Percentiles rank a stretch among this genome's conserved stretches.
Evolutionary conservation across 2,797 vertebrate genomes (phyloP).

Genomic region (Poeciliopsis presidionis): DNA sequence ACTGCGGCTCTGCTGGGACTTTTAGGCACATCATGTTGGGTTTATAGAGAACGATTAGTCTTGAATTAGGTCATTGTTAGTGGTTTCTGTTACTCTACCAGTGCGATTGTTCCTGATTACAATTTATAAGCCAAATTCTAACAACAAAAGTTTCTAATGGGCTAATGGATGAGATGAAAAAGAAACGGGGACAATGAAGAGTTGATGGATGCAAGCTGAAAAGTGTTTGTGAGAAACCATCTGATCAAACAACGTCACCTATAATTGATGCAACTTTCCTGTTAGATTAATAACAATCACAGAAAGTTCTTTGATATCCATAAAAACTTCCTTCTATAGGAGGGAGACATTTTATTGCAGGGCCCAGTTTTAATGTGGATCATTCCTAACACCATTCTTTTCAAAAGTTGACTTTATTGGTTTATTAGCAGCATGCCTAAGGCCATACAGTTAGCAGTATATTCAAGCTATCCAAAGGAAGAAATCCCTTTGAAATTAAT

Average conservation of each 20-base stretch:
- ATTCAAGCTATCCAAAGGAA: not conserved
- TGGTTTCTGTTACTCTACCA: not conserved
- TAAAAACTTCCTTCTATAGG: not conserved
- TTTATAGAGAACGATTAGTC: not conserved
- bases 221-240: not conserved
- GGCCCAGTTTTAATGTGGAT: not conserved
- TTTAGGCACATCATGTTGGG: not conserved
- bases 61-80: not conserved
- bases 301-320: not conserved
- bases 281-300: not conserved
- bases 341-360: not conserved
- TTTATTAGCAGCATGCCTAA: not conserved
- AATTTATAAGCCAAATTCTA: not conserved
- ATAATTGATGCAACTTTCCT: not conserved
- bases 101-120: not conserved
- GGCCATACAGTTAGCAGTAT: not conserved
- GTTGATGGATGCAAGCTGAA: not conserved
- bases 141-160: too few species aligned
- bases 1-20: not conserved
- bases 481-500: not conserved
- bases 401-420: not conserved
- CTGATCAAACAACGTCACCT: not conserved
- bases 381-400: not conserved
- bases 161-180: not conserved
- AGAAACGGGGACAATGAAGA: not conserved